Conservation (phyloP, 1,140 invertebrate species). For the Acyrthosiphon pisum region DNA sequence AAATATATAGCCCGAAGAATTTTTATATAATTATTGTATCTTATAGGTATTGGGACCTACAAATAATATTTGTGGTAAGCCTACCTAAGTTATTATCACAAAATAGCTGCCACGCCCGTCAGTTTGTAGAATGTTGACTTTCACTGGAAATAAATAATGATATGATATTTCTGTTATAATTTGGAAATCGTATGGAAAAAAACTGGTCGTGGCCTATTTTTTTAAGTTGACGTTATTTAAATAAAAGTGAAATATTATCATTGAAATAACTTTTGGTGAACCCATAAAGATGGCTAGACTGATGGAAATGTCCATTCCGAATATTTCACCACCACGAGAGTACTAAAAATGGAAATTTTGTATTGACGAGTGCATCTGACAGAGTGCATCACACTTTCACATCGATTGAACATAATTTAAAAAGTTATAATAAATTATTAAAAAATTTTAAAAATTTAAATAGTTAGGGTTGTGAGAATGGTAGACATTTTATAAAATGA, state of each 20-base stretch:
- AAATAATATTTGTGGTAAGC: not conserved
- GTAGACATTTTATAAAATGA: too few relatives aligned
- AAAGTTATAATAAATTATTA: not conserved
- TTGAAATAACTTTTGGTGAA: slow-evolving; percentile 14
- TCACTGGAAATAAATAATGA: not conserved
- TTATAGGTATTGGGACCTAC: not conserved
- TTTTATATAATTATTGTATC: not conserved
- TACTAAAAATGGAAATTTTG: slow-evolving; percentile 1
- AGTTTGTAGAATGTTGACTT: not conserved
- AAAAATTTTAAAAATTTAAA: not conserved
- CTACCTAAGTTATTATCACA: not conserved
- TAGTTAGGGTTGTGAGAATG: too few relatives aligned
- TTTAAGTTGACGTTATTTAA: not conserved
- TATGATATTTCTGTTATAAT: not conserved
- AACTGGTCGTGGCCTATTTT: not conserved
- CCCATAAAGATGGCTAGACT: slow-evolving; percentile 21
- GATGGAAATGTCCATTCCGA: not conserved
- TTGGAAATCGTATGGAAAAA: not conserved
- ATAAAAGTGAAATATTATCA: slow-evolving; percentile 5
- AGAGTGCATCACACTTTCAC: not conserved
- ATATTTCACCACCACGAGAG: not conserved
- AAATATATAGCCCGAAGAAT: not conserved
- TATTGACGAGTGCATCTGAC: not conserved
- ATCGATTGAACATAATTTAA: not conserved
- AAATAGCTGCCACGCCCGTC: not conserved